Evolutionary conservation across 2,797 vertebrate species (phyloP), one percentile per base, ranked within the genome.

Genomic region (Heterohyrax brucei): DNA sequence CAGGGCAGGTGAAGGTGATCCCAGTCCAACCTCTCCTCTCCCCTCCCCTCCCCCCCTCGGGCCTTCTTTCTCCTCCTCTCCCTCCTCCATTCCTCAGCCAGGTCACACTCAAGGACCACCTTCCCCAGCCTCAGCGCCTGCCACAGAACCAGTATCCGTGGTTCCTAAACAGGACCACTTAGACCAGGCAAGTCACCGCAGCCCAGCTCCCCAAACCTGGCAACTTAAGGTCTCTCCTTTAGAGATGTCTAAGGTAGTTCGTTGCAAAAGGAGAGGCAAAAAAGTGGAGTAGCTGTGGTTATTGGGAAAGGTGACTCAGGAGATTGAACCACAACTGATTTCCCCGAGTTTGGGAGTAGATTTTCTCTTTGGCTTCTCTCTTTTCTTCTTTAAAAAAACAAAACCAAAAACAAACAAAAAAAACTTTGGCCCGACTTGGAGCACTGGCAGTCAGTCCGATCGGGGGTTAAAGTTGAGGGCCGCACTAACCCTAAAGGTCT

Each of bases 381-480:
- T 72, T 90, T 98, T 98, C 97, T 98, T 98, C 98, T 98, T 61
- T 7, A 21, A 53, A 53, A 53, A 53, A 2, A 53, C 53, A 53
- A 53, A 53, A 53, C 4, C 53, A 53, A 53, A 53, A 53, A 53
- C 53, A 53, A 98, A 39, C 39, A 39, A 39, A 39, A 39, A 39
- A 39, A 39, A 98, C 97, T 98, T 98, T 97, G 97, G 97, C 97
- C 98, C 98, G 97, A 97, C 97, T 98, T 98, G 97, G 93, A 97
- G 97, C 95, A 96, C 97, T 96, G 97, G 98, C 97, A 96, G 92
- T 89, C 96, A 96, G 97, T 98, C 93, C 85, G 95, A 95, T 98
- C 97, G 95, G 92, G 96, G 98, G 98, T 98, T 98, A 99, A 98
- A 98, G 98, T 98, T 99, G 98, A 99, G 96, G 97, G 93, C 97